Evolutionary conservation across 2,113 vertebrate species (phyloP).

Genomic region (Nothoprocta perdicaria): DNA sequence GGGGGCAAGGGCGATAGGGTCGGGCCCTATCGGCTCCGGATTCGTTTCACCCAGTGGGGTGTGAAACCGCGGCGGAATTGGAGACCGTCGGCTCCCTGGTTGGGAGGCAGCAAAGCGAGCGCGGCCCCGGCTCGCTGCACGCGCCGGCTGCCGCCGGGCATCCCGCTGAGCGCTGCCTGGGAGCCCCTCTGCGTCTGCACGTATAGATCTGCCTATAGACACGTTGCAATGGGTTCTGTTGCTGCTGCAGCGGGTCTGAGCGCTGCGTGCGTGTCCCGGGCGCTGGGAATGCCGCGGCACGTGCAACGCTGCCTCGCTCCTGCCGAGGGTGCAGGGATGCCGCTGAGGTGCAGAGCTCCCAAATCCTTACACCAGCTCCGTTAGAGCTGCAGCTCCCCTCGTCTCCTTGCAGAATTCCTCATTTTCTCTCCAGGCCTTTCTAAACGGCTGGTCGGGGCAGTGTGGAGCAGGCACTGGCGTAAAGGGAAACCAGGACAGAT

Average conservation of each 20-base stretch:
- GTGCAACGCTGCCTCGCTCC: rapidly evolving
- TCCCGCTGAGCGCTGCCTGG: not conserved
- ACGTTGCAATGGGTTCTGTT: too few species aligned
- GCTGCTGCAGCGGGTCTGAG: rapidly evolving
- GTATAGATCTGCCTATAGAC: rapidly evolving
- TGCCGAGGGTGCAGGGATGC: not conserved
- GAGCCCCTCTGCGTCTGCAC: too few species aligned
- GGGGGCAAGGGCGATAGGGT: not conserved
- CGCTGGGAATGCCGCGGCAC: not conserved
- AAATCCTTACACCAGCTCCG: rapidly evolving
- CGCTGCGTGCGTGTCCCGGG: rapidly evolving
- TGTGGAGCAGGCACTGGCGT: rapidly evolving
- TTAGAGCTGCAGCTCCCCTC: not conserved
- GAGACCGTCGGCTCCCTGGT: not conserved
- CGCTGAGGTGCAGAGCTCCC: not conserved
- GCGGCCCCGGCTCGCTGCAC: too few species aligned
- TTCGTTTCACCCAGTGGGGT: not conserved
- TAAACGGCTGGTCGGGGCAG: not conserved
- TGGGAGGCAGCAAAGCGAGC: not conserved
- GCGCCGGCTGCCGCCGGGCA: too few species aligned
- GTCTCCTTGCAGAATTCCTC: not conserved
- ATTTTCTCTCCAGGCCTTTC: not conserved
- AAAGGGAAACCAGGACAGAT: not conserved
- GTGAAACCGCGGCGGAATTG: constrained; percentile 34
- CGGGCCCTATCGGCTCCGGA: not conserved